Evolutionary conservation across 2,113 vertebrate genomes (phyloP), one percentile per base, ranked within the genome.

Genomic region (Saguinus midas): DNA sequence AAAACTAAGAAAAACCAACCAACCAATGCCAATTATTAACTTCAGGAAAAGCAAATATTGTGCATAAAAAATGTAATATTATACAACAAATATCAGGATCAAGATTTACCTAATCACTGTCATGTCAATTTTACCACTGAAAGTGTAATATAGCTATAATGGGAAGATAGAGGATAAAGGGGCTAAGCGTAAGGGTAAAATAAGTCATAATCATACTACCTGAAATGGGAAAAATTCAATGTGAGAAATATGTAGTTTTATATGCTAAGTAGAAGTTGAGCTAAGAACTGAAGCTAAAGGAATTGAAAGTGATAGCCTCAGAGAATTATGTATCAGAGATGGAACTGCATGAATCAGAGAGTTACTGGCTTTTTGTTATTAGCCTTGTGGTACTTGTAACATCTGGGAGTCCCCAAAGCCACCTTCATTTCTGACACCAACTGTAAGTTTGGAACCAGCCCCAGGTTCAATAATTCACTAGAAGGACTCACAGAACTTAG

Each of bases 241-340:
- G 35, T 73, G 58, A 66, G 6, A 96, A 45, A 80, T 50, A 18
- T 58, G 94, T 87, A 93, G 27, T 55, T 18, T 55, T n/a, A 55
- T 0, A 88, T 43, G 14, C 6, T 94, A 80, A 78, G 35, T 45
- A 58, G 40, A 93, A 90, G 96, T 75, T 84, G 76, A 73, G 6
- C 48, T 96, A 45, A 96, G 45, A 83, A 91, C 6, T n/a, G 45
- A 96, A 83, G 45, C 58, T 81, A 81, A 96, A 52, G 3, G 6
- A 90, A 58, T 61, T 45, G 20, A 76, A 91, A 83, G 35, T 40
- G 21, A 86, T 86, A 55, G 8, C 37, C 75, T 78, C 14, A 27
- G 82, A 81, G 52, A 88, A n/a, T 16, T 37, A 3, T 64, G 35
- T 85, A 81, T 81, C 48, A 92, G 43, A 17, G 94, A 37, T 81